These are phyloP conservation scores for Arion vulgaris DNA, from an alignment of 1,140 invertebrate species.

Conservation along the genomic window DNA sequence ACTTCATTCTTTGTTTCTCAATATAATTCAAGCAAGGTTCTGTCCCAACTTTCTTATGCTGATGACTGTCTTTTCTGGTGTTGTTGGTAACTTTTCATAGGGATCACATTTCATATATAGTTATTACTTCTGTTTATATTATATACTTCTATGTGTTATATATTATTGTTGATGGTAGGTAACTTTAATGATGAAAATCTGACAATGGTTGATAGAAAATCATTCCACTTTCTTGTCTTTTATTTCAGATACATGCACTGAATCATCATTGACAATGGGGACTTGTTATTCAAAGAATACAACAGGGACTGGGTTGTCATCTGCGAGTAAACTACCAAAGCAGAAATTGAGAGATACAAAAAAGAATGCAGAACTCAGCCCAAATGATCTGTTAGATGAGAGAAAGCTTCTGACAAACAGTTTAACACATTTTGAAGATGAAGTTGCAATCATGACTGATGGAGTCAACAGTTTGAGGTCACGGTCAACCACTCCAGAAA, in stretches of 20 bases:
- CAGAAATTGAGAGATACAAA: slow-evolving; percentile 66
- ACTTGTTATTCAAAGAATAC: not conserved
- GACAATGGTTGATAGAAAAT: too few relatives aligned
- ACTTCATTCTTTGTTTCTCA: too few relatives aligned
- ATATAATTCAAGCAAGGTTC: too few relatives aligned
- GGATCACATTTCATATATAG: too few relatives aligned
- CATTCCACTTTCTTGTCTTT: not conserved
- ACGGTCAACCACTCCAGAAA: not conserved
- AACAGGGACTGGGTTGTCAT: not conserved
- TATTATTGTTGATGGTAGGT: too few relatives aligned
- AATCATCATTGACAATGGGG: not conserved
- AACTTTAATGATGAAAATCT: too few relatives aligned
- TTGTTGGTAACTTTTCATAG: too few relatives aligned
- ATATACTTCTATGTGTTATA: too few relatives aligned
- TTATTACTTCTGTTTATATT: too few relatives aligned
- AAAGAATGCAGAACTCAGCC: slow-evolving; percentile 65
- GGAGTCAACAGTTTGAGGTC: not conserved
- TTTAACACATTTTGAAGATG: not conserved
- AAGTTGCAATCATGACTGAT: not conserved
- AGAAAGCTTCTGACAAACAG: not conserved
- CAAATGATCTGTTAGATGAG: slow-evolving; percentile 41
- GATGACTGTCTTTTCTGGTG: too few relatives aligned
- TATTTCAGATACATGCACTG: not conserved
- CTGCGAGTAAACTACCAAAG: slow-evolving; percentile 40
- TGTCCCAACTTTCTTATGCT: too few relatives aligned